Evolutionary conservation across 2,888 invertebrate species (phyloP).

Genomic region (Microplitis deprimator): DNA sequence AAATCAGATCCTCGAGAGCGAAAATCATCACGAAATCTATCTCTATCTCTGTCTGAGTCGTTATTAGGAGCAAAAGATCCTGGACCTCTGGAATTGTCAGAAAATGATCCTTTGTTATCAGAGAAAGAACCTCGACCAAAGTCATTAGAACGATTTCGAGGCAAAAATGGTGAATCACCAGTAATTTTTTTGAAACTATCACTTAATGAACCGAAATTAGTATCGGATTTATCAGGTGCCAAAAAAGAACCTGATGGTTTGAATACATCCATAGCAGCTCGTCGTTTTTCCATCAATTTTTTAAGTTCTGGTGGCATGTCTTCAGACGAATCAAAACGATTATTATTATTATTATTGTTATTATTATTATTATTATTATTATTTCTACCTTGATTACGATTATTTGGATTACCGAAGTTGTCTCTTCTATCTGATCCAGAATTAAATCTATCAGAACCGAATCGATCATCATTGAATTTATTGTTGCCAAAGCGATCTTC

Average conservation of each 20-base stretch:
- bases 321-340: slow-evolving; percentile 54
- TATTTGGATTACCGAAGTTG: slow-evolving; percentile 46
- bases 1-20: slow-evolving; percentile 41
- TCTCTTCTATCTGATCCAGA: slow-evolving; percentile 52
- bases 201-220: slow-evolving; percentile 60
- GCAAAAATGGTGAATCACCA: slow-evolving; percentile 59
- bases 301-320: slow-evolving; percentile 65
- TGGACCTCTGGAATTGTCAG: slow-evolving; percentile 10
- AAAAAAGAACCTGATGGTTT: slow-evolving; percentile 62
- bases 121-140: slow-evolving; percentile 30
- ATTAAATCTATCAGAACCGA: slow-evolving; percentile 50
- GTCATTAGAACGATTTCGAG: slow-evolving; percentile 43
- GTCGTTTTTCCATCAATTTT: slow-evolving; percentile 68
- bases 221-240: slow-evolving; percentile 55
- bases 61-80: slow-evolving; percentile 43
- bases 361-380: too few species aligned
- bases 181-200: slow-evolving; percentile 67
- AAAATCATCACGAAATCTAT: slow-evolving; percentile 42
- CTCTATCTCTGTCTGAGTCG: slow-evolving; percentile 19
- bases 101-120: slow-evolving; percentile 19
- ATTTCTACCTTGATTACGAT: slow-evolving; percentile 51
- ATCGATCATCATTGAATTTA: slow-evolving; percentile 45
- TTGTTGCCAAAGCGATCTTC: slow-evolving; percentile 44
- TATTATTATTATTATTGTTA: neutral
- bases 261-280: slow-evolving; percentile 63